These are phyloP conservation scores for Apis florea DNA, from an alignment of 1,140 invertebrate species.

Conservation along the genomic window DNA sequence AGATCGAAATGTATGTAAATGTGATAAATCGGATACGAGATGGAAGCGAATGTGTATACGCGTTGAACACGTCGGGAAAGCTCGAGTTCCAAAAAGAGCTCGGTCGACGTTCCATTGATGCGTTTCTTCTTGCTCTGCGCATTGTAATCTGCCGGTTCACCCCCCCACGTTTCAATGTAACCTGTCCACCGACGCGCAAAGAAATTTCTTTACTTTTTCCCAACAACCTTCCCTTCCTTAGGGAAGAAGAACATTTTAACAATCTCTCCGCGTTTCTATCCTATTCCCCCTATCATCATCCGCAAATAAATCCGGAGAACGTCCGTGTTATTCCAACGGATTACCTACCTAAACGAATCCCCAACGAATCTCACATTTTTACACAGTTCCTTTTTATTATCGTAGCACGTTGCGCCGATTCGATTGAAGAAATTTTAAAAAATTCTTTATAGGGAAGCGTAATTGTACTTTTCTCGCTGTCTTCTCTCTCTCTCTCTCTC, in stretches of 20 bases:
- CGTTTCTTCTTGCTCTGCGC: conserved; percentile 11
- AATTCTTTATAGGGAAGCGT: background rate
- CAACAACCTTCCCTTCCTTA: background rate
- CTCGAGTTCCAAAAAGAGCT: background rate
- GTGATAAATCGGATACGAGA: conserved; percentile 21
- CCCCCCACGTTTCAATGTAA: background rate
- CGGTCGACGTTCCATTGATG: conserved; percentile 38
- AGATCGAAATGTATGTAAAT: conserved; percentile 37
- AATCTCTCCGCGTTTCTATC: background rate
- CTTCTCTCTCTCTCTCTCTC: background rate
- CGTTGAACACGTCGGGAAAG: conserved; percentile 3
- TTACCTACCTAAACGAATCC: background rate
- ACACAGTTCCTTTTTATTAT: too few species aligned
- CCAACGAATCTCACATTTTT: background rate
- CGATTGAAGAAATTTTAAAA: background rate
- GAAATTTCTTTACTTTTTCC: background rate
- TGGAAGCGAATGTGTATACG: background rate
- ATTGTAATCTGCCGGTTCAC: conserved; percentile 26
- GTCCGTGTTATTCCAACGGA: background rate
- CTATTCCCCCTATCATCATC: background rate
- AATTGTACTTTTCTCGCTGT: background rate
- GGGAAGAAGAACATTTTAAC: background rate
- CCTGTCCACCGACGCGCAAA: background rate
- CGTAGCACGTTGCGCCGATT: background rate
- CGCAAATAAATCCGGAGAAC: background rate